Conservation (phyloP, 2,888 invertebrate genomes). For the Alloplasta piceator region DNA sequence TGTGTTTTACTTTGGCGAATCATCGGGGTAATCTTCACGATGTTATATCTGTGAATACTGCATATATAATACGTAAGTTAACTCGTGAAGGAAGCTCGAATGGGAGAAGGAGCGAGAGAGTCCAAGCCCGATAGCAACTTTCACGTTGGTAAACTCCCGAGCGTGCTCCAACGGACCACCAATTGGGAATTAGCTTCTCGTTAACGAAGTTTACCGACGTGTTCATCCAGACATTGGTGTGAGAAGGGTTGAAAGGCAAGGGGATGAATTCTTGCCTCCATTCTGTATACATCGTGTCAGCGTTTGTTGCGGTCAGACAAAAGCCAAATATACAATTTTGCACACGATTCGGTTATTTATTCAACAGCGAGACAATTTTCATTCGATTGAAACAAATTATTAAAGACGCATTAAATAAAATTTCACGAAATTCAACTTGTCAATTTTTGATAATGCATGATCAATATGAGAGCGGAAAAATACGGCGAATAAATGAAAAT, state of each 20-base stretch:
- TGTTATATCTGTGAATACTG: not conserved
- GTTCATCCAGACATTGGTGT: constrained; percentile 42
- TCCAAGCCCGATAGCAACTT: constrained; percentile 64
- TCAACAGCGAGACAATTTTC: too few relatives aligned
- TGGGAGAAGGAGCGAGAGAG: constrained; percentile 19
- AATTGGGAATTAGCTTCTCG: constrained; percentile 79
- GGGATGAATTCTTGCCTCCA: constrained; percentile 32
- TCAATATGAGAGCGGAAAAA: too few relatives aligned
- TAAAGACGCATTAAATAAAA: too few relatives aligned
- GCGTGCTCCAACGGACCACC: constrained; percentile 61
- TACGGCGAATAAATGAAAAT: not conserved
- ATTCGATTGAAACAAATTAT: too few relatives aligned
- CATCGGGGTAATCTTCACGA: not conserved
- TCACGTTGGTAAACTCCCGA: constrained; percentile 69
- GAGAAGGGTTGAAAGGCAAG: constrained; percentile 25
- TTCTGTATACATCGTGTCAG: constrained; percentile 44
- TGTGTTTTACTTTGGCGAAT: not conserved
- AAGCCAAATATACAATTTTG: constrained; percentile 13
- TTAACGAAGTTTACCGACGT: constrained; percentile 77
- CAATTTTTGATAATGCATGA: too few relatives aligned
- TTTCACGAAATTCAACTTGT: too few relatives aligned
- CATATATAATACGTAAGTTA: constrained; percentile 15
- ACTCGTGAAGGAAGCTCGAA: constrained; percentile 40
- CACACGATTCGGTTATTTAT: not conserved
- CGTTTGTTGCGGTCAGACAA: constrained; percentile 72